Evolutionary conservation across 2,888 invertebrate species (phyloP), one percentile per base, ranked within the genome.

Genomic region (Cataglyphis albicans): DNA sequence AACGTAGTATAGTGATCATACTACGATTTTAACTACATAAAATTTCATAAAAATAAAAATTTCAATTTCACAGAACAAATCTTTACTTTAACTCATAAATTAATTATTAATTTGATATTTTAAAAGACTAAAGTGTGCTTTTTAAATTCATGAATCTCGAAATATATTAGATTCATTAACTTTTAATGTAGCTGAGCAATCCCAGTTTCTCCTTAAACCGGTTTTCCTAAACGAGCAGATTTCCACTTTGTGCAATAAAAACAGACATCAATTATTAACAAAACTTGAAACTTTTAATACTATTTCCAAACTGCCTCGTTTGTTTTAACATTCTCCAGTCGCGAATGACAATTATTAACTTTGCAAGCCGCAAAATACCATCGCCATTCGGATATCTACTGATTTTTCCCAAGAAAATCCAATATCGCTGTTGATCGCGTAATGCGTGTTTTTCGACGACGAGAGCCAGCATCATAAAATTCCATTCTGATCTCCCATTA

Each of bases 401-500:
- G 29, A 75, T 75, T 64, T 65, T 52, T n/a, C 18, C 57, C 55
- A 32, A 35, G n/a, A 52, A 59, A 72, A 59, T 18, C 35, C 81
- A 21, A 82, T 76, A 57, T 75, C 75, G 44, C 63, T 38, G 48
- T 64, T 41, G 25, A 35, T 41, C 61, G 74, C 57, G 55, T 48
- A 35, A 75, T 12, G 59, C 29, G 35, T 59, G 84, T 41, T 41
- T 74, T 81, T 63, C 41, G 41, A 65, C 52, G 52, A 52, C 7
- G 52, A 52, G 18, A 52, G 21, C 18, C 67, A 15, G 9, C 55
- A 41, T 68, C 32, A 59, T 80, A 80, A 72, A 72, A 80, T 59
- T 70, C 32, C 18, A 35, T n/a, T n/a, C 78, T 80, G 59, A 80
- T 72, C 72, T 80, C 25, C 32, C 72, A 57, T 44, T 75, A 55